Percentiles rank a stretch among this genome's conserved stretches.
Conservation (phyloP, 2,797 vertebrate genomes). For the Danio aesculapii region DNA sequence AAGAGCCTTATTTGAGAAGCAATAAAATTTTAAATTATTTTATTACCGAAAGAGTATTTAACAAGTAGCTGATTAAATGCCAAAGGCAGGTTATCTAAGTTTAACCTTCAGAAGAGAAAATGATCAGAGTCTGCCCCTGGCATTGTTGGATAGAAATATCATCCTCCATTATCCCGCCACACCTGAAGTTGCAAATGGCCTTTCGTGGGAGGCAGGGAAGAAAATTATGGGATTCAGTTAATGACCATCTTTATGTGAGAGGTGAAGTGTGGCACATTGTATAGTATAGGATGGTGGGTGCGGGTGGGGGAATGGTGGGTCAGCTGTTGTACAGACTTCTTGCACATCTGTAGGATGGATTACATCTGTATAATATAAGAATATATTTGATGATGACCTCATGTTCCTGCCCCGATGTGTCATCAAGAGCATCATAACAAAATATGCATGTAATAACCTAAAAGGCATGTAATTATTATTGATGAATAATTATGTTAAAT, state of each 20-base stretch:
- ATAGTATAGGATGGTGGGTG: constrained; percentile 70
- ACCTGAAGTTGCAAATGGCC: constrained; percentile 94
- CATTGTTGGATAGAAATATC: constrained; percentile 98
- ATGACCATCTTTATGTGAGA: constrained; percentile 96
- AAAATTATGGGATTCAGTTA: constrained; percentile 99
- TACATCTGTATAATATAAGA: constrained; percentile 29
- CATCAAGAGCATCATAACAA: neutral
- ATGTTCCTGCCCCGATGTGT: neutral
- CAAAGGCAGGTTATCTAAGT: constrained; percentile 99
- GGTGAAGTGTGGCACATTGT: constrained; percentile 86
- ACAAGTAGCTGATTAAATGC: constrained; percentile 99
- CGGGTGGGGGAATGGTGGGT: neutral
- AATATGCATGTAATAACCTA: neutral
- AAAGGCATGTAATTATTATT: neutral
- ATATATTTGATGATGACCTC: constrained; percentile 19
- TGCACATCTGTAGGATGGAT: constrained; percentile 11
- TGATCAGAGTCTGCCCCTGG: constrained; percentile 97
- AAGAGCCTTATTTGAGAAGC: constrained; percentile 98
- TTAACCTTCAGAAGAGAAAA: constrained; percentile 99
- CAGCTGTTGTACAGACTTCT: neutral
- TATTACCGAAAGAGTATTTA: constrained; percentile 99
- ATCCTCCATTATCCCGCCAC: constrained; percentile 94
- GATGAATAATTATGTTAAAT: neutral
- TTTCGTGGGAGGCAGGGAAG: constrained; percentile 80
- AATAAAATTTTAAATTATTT: constrained; percentile 99